These are phyloP conservation scores for Camponotus vicinus DNA, from an alignment of 1,140 invertebrate species.

Conservation along the genomic window DNA sequence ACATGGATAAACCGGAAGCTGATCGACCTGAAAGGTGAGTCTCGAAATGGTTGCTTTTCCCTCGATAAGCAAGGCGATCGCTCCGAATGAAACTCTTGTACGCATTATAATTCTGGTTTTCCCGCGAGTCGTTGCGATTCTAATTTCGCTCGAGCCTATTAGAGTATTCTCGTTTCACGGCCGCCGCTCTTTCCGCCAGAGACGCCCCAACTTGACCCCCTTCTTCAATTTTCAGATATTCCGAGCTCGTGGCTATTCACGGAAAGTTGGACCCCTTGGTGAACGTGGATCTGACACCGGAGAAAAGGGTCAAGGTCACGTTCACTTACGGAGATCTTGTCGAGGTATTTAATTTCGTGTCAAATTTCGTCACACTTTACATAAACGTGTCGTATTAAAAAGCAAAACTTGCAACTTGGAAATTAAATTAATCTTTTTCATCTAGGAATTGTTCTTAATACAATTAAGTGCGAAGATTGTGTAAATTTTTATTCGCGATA, in stretches of 20 bases:
- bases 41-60: not conserved
- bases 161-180: conserved; percentile 71
- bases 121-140: not conserved
- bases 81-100: not conserved
- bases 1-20: conserved; percentile 94
- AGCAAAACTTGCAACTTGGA: not conserved
- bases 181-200: conserved; percentile 1
- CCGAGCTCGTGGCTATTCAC: conserved; percentile 92
- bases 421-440: not conserved
- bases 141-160: conserved; percentile 50
- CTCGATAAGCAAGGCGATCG: not conserved
- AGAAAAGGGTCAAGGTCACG: conserved; percentile 94
- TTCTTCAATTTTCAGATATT: conserved; percentile 88
- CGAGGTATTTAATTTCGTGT: conserved; percentile 84
- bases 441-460: too few relatives aligned
- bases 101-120: not conserved
- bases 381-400: not conserved
- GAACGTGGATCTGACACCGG: conserved; percentile 93
- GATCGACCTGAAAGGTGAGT: conserved; percentile 91
- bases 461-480: too few relatives aligned
- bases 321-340: conserved; percentile 92
- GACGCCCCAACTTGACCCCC: conserved; percentile 59
- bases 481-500: not conserved
- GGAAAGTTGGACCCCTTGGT: conserved; percentile 95
- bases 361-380: conserved; percentile 34